Base-by-base conservation (phyloP, 2,113 vertebrate species). In the Silurus glanis region DNA sequence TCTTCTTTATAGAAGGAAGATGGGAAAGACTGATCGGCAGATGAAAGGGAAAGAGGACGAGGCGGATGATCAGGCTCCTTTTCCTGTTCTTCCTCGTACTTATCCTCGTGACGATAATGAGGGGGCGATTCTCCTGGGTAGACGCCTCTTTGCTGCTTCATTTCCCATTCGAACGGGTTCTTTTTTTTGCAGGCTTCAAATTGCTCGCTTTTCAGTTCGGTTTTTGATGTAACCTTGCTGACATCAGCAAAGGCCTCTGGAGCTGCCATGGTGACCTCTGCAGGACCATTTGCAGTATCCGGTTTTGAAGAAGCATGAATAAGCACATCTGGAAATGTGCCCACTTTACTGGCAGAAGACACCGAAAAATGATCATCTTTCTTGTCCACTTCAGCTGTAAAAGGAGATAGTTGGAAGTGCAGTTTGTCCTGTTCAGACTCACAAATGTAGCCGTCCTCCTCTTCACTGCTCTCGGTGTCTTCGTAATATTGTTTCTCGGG, bases 1-100 rank as follows among this genome's bases (percentile, higher is more conserved):
- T 91, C 86, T 64, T 92, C 95, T 76, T 94, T 91, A 58, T 94
- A 95, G 91, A 94, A 94, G 0, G 93, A 93, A 2, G 93, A 93
- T 86, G 90, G 92, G 85, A 97, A 96, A 17, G 92, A 93, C 85
- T 95, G 94, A 71, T 97, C 95, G 5, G 95, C 89, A n/a, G 96
- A 95, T 6, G 94, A 91, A 16, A 97, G 95, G 0, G 96, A 96
- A 81, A 96, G 95, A 12, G 97, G 97, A 21, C 94, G 95, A 37
- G 91, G 88, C 80, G 96, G 94, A 71, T 95, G 96, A 82, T 96
- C 96, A n/a, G 93, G 93, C 85, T 95, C 95, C 79, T 82, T 92
- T 84, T 95, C 95, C 58, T 93, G 93, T 83, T 95, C 96, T 88
- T 95, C 96, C 66, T 95, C 61, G 89, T 95, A 95, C 47, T 95